Conservation (phyloP, 2,797 vertebrate species). For the Ceyx erithaca region DNA sequence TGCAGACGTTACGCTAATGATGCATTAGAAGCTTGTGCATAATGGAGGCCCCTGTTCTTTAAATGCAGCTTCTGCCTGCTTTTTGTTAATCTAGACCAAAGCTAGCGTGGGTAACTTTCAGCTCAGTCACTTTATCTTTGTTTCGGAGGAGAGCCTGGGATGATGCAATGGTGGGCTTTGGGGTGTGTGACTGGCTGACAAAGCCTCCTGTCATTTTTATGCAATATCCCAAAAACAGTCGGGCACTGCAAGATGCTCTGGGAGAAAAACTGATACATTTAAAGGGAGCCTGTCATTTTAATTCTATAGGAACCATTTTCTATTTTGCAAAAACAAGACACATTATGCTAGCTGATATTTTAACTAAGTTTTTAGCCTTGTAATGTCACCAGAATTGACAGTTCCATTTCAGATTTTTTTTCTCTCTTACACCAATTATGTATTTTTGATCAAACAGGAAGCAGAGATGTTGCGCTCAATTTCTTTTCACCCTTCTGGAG, state of each 20-base stretch:
- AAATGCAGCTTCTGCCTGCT: background rate
- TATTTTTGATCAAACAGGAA: constrained; percentile 82
- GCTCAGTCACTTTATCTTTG: fast-evolving
- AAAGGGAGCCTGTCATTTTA: background rate
- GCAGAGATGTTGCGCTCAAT: constrained; percentile 98
- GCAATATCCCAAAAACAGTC: background rate
- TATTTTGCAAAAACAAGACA: background rate
- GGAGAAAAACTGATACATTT: background rate
- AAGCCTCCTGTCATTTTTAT: background rate
- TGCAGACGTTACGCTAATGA: background rate
- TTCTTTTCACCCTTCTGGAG: constrained; percentile 96
- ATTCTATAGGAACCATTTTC: background rate
- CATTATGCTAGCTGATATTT: background rate
- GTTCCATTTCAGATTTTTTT: background rate
- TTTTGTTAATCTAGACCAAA: background rate
- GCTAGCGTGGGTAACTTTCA: background rate
- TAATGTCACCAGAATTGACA: background rate
- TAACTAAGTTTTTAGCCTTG: background rate
- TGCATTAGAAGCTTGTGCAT: background rate
- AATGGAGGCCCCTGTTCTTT: background rate
- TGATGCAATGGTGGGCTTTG: background rate
- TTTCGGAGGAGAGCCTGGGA: background rate
- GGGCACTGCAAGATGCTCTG: background rate
- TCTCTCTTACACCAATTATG: background rate
- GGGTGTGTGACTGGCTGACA: background rate